Evolutionary conservation across 2,797 vertebrate genomes (phyloP).

Genomic region (Hydrophis major): DNA sequence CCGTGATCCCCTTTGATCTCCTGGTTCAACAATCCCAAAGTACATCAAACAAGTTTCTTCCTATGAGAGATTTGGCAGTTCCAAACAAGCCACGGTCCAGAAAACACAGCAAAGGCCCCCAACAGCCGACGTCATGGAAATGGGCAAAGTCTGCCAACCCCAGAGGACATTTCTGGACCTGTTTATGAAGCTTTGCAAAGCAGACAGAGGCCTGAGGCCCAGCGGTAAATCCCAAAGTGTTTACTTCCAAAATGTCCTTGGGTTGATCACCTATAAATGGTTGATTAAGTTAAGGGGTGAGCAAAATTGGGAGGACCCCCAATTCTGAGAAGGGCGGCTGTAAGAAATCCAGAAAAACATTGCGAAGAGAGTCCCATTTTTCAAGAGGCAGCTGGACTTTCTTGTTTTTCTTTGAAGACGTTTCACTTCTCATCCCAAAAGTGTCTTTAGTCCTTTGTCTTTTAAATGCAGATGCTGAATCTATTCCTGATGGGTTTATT

Average conservation of each 20-base stretch:
- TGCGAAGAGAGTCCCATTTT: too few species aligned
- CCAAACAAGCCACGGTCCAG: neutral
- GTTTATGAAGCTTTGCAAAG: neutral
- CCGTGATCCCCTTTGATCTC: neutral
- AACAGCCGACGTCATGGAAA: neutral
- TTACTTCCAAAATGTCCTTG: neutral
- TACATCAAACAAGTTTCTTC: neutral
- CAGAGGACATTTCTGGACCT: neutral
- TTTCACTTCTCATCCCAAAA: too few species aligned
- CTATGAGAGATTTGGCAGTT: neutral
- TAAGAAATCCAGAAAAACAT: neutral
- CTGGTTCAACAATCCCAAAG: neutral
- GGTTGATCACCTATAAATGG: neutral
- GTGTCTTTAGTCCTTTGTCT: too few species aligned
- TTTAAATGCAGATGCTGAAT: too few species aligned
- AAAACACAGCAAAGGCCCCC: neutral
- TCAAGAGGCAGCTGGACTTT: too few species aligned
- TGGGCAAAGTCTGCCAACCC: neutral
- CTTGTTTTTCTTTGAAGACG: too few species aligned
- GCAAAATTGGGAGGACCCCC: neutral
- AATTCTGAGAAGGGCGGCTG: neutral
- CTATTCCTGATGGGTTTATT: too few species aligned
- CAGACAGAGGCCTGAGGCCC: neutral
- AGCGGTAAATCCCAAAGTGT: neutral
- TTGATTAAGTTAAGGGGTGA: neutral